Percentiles rank a stretch among this genome's conserved stretches.
Conservation (phyloP, 2,797 vertebrate species). For the Amphiprion clarkii region DNA sequence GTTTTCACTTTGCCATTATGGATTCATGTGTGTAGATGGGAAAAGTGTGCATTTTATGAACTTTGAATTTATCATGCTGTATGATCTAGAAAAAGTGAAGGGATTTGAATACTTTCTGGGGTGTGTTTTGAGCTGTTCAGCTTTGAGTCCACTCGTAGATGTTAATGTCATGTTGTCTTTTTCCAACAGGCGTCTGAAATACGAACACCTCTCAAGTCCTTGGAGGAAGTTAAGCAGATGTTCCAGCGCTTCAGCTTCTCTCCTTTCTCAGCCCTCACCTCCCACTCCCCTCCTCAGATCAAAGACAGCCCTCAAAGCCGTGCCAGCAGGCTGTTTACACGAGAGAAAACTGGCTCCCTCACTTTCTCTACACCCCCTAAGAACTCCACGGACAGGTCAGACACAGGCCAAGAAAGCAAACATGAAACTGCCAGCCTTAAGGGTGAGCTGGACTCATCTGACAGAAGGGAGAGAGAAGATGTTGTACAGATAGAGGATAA, state of each 20-base stretch:
- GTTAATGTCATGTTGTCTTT: background rate
- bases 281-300: conserved; percentile 47
- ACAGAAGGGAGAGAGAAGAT: conserved; percentile 8
- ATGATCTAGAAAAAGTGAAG: too few species aligned
- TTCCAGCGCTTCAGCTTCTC: conserved; percentile 90
- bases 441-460: background rate
- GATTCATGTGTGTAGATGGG: too few species aligned
- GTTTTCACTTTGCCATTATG: too few species aligned
- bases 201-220: conserved; percentile 85
- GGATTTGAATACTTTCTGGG: too few species aligned
- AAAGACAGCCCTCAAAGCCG: conserved; percentile 60
- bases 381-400: conserved; percentile 15
- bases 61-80: too few species aligned
- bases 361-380: conserved; percentile 7
- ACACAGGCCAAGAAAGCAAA: conserved; percentile 17
- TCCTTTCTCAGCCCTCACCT: conserved; percentile 77
- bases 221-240: conserved; percentile 91
- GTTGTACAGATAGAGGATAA: conserved; percentile 13
- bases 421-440: conserved; percentile 19
- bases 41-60: too few species aligned
- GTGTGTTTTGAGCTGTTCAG: too few species aligned
- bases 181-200: conserved; percentile 76
- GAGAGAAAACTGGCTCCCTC: conserved; percentile 52
- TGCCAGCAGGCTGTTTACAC: conserved; percentile 59
- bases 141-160: too few species aligned